phyloP scores from a whole-genome alignment of 2,113 vertebrate genomes.

The Callocephalon fimbriatum region DNA sequence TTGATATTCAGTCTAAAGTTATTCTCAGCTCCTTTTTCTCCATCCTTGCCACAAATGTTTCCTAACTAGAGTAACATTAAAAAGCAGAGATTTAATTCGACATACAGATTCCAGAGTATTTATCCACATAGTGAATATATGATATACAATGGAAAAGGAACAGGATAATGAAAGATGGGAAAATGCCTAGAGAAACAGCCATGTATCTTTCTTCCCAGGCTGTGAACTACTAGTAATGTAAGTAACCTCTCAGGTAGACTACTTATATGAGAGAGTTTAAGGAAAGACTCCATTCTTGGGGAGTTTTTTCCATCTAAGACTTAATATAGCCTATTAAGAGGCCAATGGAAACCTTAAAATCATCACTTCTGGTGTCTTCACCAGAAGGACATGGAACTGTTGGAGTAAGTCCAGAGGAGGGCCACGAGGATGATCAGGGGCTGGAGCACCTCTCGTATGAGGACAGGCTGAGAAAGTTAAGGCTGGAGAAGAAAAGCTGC shows the following conservation, averaged over 20 bases:
- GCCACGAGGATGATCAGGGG: not conserved
- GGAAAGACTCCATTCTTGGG: not conserved
- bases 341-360: not conserved
- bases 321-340: not conserved
- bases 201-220: not conserved
- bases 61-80: not conserved
- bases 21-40: not conserved
- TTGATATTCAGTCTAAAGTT: not conserved
- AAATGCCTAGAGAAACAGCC: not conserved
- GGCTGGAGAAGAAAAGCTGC: not conserved
- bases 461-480: not conserved
- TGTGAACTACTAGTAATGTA: not conserved
- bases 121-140: not conserved
- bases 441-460: not conserved
- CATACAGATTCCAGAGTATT: not conserved
- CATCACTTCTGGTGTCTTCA: not conserved
- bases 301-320: not conserved
- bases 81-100: not conserved
- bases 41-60: not conserved
- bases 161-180: not conserved
- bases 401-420: not conserved
- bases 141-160: not conserved
- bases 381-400: not conserved
- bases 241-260: not conserved
- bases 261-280: not conserved